Evolutionary conservation across 2,113 vertebrate species (phyloP), one percentile per base, ranked within the genome.

Genomic region (Meriones unguiculatus): DNA sequence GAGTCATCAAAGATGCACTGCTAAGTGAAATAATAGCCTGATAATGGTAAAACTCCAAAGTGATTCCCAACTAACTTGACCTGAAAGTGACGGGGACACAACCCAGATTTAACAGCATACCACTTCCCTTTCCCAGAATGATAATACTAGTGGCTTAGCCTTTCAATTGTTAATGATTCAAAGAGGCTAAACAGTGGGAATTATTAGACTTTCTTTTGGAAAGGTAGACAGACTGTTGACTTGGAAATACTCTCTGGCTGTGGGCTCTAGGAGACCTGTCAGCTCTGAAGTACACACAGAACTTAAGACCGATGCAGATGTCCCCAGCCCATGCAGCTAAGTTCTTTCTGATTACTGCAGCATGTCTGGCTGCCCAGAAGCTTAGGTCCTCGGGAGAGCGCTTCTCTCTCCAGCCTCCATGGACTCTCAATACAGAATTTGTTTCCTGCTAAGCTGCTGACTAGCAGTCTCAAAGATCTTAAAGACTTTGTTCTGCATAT

Each of bases 271-370:
- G 92, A 95, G 88, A n/a, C 86, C 65, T n/a, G 93, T 94, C 65
- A 92, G 7, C 41, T 77, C 76, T 76, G 89, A 90, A 95, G 38
- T 65, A 80, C 50, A 72, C 87, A n/a, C 22, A 96, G 41, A 87
- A 95, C 94, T 97, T 89, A 75, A 46, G 90, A 91, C 65, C 73
- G 46, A 73, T 87, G 52, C 20, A 59, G 30, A n/a, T 70, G 67
- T 94, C 52, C 46, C 25, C 62, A 64, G 12, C 72, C 82, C 78
- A 52, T 46, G 90, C 75, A 76, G 62, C 46, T 93, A 64, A 80
- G 76, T 92, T 50, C 77, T 38, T 90, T 87, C 91, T 93, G 62
- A 84, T 89, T 38, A 75, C 65, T 92, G 88, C 75, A 41, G 17
- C 41, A 2, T 70, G 38, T 81, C 35, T 57, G 85, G 52, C 59